phyloP scores from a whole-genome alignment of 1,140 invertebrate species.

The Drosophila pruinosa region DNA sequence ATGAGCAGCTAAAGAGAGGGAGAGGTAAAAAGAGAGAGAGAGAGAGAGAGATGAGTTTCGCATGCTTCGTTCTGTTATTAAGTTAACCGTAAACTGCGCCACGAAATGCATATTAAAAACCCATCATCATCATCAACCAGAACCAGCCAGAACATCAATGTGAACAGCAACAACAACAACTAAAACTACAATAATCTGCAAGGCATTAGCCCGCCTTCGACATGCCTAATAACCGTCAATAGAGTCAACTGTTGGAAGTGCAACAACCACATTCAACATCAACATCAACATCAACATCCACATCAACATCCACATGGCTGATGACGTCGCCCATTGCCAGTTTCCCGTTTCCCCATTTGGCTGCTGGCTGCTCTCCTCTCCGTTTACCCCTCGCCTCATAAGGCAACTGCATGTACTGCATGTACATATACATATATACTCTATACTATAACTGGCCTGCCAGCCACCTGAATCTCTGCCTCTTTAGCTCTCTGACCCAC shows the following conservation, averaged over 20 bases:
- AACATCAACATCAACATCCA: not conserved
- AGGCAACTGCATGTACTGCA: not conserved
- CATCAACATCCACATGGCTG: slow-evolving; percentile 11
- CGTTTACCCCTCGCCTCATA: not conserved
- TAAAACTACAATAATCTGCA: slow-evolving; percentile 51
- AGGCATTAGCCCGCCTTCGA: slow-evolving; percentile 75
- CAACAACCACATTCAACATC: slow-evolving; percentile 23
- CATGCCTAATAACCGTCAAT: slow-evolving; percentile 81
- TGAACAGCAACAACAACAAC: slow-evolving; percentile 41
- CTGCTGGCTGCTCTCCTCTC: too few species aligned
- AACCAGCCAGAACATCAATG: slow-evolving; percentile 46
- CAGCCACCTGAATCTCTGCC: slow-evolving; percentile 66
- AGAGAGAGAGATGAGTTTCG: slow-evolving; percentile 34
- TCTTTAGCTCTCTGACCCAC: slow-evolving; percentile 64
- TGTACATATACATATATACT: not conserved
- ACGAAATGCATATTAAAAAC: slow-evolving; percentile 79
- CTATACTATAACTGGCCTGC: slow-evolving; percentile 22
- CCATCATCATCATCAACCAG: slow-evolving; percentile 73
- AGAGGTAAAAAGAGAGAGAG: slow-evolving; percentile 31
- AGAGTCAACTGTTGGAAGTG: slow-evolving; percentile 66
- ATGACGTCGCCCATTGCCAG: slow-evolving; percentile 41
- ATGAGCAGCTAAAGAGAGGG: slow-evolving; percentile 88
- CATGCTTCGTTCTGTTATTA: slow-evolving; percentile 65
- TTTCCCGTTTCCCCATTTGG: slow-evolving; percentile 18
- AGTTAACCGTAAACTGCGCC: slow-evolving; percentile 72